phyloP scores from a whole-genome alignment of 1,140 invertebrate genomes.

The Epicauta chinensis region DNA sequence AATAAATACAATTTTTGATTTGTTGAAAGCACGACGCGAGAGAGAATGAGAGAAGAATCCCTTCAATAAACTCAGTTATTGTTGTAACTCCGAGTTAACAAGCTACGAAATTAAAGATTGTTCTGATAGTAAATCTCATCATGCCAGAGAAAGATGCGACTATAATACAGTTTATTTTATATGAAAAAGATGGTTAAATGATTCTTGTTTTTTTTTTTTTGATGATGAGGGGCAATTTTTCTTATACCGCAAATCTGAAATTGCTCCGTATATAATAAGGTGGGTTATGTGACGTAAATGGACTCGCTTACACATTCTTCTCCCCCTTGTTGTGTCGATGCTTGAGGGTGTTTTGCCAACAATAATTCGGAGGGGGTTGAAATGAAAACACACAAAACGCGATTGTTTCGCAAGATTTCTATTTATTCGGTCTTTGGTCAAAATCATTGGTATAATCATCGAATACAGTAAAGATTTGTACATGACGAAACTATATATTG shows the following conservation, averaged over 20 bases:
- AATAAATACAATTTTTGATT: background rate
- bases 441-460: constrained; percentile 36
- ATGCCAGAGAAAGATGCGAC: constrained; percentile 11
- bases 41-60: constrained; percentile 24
- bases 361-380: no score
- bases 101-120: constrained; percentile 36
- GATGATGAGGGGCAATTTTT: constrained; percentile 32
- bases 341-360: no score
- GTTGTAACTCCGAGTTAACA: constrained; percentile 35
- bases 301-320: constrained; percentile 15
- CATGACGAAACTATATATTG: constrained; percentile 31
- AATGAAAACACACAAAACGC: constrained; percentile 4
- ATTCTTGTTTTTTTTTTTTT: no score
- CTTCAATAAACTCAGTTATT: constrained; percentile 31
- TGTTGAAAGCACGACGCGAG: background rate
- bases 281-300: constrained; percentile 31
- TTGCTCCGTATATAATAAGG: constrained; percentile 36
- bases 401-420: background rate
- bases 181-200: no score
- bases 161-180: background rate
- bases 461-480: constrained; percentile 34
- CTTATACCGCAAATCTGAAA: constrained; percentile 34
- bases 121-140: constrained; percentile 28
- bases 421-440: constrained; percentile 37
- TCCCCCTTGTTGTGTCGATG: background rate